Evolutionary conservation across 2,888 invertebrate species (phyloP), one percentile per base, ranked within the genome.

Genomic region (Conus canariensis): DNA sequence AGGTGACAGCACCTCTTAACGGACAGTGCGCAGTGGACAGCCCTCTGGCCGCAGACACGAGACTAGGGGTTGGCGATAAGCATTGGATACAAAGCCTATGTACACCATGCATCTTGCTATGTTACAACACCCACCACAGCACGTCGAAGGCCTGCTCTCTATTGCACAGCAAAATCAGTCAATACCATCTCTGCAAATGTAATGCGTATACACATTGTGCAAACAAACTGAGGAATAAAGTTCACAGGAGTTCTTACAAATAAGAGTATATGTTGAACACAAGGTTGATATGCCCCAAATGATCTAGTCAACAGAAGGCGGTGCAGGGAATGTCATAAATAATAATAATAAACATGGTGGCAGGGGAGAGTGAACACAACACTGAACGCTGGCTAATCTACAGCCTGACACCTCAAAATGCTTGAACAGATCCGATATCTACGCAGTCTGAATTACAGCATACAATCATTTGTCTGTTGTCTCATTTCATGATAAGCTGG

Each of bases 51-150:
- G 30, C 30, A 80, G 9, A 80, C 77, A 30, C 10, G 30, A 10
- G 77, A 30, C 77, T 22, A 80, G 77, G 77, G 77, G 10, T 80
- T 10, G n/a, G 45, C 22, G 9, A 30, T 80, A 30, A 74, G 77
- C 77, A 30, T 4, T 45, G 30, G 12, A 80, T 30, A 80, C 77
- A 80, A 80, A 80, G 77, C 77, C 30, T 80, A 80, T 80, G 77
- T 80, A 80, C 77, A 80, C 77, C 77, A 80, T 30, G 77, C 77
- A 80, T 10, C 77, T 30, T 25, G 10, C 77, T 80, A 80, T 80
- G 45, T 25, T 80, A 80, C 77, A 80, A 30, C 77, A 12, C 77
- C 77, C 77, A 30, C 77, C 77, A 80, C 30, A 45, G 30, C 30
- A 80, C 30, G 30, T 14, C 30, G 14, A 30, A 30, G 14, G 14